Conservation (phyloP, 1,140 invertebrate species). For the Heterodera carotae region DNA sequence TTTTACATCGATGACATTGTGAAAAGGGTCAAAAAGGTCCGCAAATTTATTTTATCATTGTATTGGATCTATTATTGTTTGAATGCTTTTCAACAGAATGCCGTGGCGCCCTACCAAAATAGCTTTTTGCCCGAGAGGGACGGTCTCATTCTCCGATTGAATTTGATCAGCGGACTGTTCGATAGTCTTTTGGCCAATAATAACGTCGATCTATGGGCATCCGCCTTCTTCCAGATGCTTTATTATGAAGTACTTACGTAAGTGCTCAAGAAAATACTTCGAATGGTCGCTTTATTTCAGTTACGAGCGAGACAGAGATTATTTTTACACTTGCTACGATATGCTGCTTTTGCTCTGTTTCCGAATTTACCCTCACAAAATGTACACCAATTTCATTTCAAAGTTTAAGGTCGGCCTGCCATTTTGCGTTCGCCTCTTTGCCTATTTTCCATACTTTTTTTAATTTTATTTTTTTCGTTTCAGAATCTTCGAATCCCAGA, state of each 20-base stretch:
- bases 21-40: slow-evolving; percentile 38
- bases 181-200: slow-evolving; percentile 46
- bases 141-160: slow-evolving; percentile 47
- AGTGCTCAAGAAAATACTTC: not conserved
- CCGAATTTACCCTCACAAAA: slow-evolving; percentile 30
- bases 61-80: too few relatives aligned
- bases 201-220: slow-evolving; percentile 44
- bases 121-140: slow-evolving; percentile 49
- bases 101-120: slow-evolving; percentile 37
- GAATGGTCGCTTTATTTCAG: slow-evolving; percentile 11
- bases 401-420: slow-evolving; percentile 55
- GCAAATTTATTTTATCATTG: not conserved
- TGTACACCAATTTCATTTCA: slow-evolving; percentile 41
- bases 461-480: not conserved
- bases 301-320: slow-evolving; percentile 33
- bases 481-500: slow-evolving; percentile 42
- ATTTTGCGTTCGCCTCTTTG: slow-evolving; percentile 31
- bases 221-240: slow-evolving; percentile 51
- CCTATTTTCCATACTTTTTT: not conserved
- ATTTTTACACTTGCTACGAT: slow-evolving; percentile 56
- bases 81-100: slow-evolving; percentile 32
- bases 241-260: slow-evolving; percentile 52
- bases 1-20: slow-evolving; percentile 50
- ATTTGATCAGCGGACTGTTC: slow-evolving; percentile 57
- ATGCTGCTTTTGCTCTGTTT: slow-evolving; percentile 54